Evolutionary conservation across 2,888 invertebrate genomes (phyloP).

Genomic region (Magallana nippona): DNA sequence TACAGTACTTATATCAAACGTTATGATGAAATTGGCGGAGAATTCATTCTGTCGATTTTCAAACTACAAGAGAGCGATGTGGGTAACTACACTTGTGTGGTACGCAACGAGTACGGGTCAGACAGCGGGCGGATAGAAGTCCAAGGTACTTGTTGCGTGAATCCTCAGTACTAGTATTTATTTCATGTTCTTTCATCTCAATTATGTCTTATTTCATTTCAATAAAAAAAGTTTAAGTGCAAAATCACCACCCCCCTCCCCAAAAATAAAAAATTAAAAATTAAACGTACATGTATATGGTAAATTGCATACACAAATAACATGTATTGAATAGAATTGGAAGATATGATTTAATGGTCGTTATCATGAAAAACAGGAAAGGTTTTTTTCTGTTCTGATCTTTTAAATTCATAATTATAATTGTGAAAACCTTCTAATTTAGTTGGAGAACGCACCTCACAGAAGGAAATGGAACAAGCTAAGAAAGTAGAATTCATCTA

Average conservation of each 20-base stretch:
- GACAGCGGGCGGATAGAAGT: constrained; percentile 12
- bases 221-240: too few species aligned
- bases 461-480: not conserved
- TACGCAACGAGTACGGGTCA: constrained; percentile 37
- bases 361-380: too few species aligned
- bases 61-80: constrained; percentile 9
- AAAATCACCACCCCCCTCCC: too few species aligned
- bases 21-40: constrained; percentile 9
- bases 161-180: not conserved
- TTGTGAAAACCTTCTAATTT: not conserved
- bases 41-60: constrained; percentile 29
- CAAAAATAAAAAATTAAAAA: too few species aligned
- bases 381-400: too few species aligned
- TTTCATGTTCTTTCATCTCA: not conserved
- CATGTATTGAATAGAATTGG: too few species aligned
- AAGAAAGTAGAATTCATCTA: not conserved
- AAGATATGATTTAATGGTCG: too few species aligned
- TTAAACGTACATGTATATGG: too few species aligned
- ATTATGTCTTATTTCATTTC: too few species aligned
- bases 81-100: constrained; percentile 45
- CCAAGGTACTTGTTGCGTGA: constrained; percentile 1
- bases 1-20: constrained; percentile 18
- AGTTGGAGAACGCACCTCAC: not conserved
- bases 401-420: too few species aligned
- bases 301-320: too few species aligned